Evolutionary conservation across 2,113 vertebrate species (phyloP).

Genomic region (Eptesicus fuscus): DNA sequence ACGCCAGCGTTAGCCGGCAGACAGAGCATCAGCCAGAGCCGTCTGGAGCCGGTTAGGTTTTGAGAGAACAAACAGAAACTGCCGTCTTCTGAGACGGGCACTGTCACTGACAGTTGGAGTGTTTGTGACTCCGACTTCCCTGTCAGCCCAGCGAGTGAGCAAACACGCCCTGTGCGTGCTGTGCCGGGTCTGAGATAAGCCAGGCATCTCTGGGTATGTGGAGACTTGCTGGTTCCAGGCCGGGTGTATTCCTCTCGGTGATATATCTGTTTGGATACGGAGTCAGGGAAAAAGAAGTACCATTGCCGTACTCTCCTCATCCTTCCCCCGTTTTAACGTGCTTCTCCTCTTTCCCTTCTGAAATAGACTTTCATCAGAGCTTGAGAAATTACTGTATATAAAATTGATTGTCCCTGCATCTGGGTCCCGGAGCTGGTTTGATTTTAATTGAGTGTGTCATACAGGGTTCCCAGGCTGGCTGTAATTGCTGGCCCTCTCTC

Average conservation of each 20-base stretch:
- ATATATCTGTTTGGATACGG: neutral
- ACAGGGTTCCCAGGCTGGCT: neutral
- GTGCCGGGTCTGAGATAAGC: neutral
- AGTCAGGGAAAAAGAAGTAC: neutral
- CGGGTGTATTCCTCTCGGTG: neutral
- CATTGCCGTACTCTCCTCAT: neutral
- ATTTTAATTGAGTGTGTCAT: neutral
- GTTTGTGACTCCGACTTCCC: neutral
- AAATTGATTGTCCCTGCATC: constrained; percentile 2
- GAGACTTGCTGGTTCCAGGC: neutral
- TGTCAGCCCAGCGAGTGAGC: neutral
- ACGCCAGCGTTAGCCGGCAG: rapidly evolving
- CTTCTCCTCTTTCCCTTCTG: neutral
- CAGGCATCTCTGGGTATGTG: neutral
- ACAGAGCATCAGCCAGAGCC: neutral
- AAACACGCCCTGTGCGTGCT: rapidly evolving
- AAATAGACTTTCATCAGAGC: constrained; percentile 24
- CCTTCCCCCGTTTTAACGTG: neutral
- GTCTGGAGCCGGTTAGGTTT: neutral
- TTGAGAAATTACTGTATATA: neutral
- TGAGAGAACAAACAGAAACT: neutral
- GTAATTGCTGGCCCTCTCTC: neutral
- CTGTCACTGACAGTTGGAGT: neutral
- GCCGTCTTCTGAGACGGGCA: neutral
- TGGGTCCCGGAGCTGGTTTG: neutral